phyloP scores from a whole-genome alignment of 2,797 vertebrate genomes.

The Zalophus californianus region DNA sequence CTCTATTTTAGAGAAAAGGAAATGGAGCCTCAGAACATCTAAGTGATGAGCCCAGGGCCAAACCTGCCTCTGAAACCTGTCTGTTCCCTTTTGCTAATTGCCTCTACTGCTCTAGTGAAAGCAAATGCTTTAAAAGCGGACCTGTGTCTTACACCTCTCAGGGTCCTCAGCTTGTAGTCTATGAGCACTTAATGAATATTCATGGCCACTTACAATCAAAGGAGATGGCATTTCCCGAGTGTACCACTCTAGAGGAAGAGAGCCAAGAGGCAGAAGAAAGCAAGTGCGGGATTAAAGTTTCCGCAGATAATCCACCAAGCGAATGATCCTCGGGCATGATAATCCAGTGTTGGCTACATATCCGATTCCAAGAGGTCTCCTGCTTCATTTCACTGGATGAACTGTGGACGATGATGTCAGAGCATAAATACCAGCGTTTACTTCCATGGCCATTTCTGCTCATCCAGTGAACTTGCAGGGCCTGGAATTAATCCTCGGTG shows the following conservation, averaged over 20 bases:
- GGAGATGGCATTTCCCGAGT: neutral
- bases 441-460: neutral
- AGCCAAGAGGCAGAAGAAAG: neutral
- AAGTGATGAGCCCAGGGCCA: neutral
- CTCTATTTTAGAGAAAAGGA: neutral
- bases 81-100: neutral
- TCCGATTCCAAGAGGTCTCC: neutral
- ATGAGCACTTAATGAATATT: neutral
- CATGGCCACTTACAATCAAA: neutral
- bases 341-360: neutral
- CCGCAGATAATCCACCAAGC: neutral
- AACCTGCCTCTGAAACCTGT: neutral
- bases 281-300: slow-evolving; percentile 26
- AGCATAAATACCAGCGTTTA: neutral
- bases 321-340: neutral
- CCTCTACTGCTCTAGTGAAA: neutral
- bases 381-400: neutral
- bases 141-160: neutral
- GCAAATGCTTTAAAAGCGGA: neutral
- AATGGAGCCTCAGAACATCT: neutral
- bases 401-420: neutral
- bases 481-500: slow-evolving; percentile 20
- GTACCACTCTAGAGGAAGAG: neutral
- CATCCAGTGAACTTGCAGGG: neutral
- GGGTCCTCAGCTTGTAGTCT: neutral